These are phyloP conservation scores for Asbolus verrucosus DNA, from an alignment of 1,140 invertebrate species.

Conservation along the genomic window DNA sequence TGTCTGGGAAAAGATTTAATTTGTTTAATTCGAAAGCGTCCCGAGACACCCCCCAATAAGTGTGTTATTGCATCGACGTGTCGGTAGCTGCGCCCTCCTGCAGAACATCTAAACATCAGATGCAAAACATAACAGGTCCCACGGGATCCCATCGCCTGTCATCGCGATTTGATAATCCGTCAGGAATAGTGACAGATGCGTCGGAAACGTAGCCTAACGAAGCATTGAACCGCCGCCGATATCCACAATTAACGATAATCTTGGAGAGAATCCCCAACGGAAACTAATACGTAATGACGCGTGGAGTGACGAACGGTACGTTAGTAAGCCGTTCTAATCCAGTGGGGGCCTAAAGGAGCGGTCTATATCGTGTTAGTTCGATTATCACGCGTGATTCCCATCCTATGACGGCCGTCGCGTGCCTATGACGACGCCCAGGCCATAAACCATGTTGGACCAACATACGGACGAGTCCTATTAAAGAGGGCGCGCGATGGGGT, in stretches of 20 bases:
- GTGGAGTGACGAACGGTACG: constrained; percentile 48
- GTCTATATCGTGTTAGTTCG: constrained; percentile 61
- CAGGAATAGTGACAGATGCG: constrained; percentile 49
- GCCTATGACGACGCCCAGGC: constrained; percentile 53
- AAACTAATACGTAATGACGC: constrained; percentile 59
- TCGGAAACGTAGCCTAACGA: constrained; percentile 56
- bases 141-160: constrained; percentile 11
- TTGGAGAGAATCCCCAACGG: constrained; percentile 51
- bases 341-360: constrained; percentile 32
- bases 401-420: constrained; percentile 51
- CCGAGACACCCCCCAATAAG: no score
- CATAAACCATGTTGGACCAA: constrained; percentile 58
- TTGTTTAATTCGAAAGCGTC: no score
- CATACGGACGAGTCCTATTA: constrained; percentile 43
- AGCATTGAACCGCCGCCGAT: constrained; percentile 56
- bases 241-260: constrained; percentile 59
- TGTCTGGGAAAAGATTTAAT: no score
- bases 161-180: constrained; percentile 42
- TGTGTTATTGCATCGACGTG: no score
- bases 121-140: no score
- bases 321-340: constrained; percentile 50
- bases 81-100: no score
- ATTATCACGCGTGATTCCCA: constrained; percentile 62
- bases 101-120: no score
- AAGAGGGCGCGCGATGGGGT: no score